phyloP scores from a whole-genome alignment of 2,888 invertebrate species.

The Cremastobaeus sp. region DNA sequence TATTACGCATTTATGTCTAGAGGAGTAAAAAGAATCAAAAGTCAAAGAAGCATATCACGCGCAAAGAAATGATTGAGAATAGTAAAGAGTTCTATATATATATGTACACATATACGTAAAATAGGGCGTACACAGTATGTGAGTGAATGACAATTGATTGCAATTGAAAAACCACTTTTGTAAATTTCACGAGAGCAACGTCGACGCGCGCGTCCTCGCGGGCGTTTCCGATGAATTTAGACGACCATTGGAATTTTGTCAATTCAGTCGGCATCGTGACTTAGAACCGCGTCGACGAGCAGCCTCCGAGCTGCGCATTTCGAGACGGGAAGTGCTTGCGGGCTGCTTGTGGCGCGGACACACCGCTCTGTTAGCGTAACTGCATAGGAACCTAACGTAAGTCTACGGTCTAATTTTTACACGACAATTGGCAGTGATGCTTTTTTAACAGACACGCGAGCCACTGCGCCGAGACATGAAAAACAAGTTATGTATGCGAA shows the following conservation, averaged over 20 bases:
- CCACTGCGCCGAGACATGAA: slow-evolving; percentile 26
- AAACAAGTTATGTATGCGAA: slow-evolving; percentile 39
- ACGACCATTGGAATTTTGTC: slow-evolving; percentile 36
- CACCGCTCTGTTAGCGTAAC: slow-evolving; percentile 16
- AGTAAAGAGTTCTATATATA: no score
- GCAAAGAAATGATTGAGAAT: slow-evolving; percentile 54
- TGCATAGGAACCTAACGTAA: slow-evolving; percentile 30
- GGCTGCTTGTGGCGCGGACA: slow-evolving; percentile 9
- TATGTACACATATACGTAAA: no score
- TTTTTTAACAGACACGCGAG: slow-evolving; percentile 46
- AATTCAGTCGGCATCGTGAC: slow-evolving; percentile 52
- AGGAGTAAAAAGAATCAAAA: slow-evolving; percentile 67
- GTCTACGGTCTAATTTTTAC: slow-evolving; percentile 49
- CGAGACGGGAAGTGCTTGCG: slow-evolving; percentile 6
- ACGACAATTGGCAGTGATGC: slow-evolving; percentile 19
- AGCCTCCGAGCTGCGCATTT: slow-evolving; percentile 22
- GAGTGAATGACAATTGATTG: slow-evolving; percentile 48
- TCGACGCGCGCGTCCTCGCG: no score
- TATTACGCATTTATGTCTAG: slow-evolving; percentile 68
- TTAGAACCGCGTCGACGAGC: slow-evolving; percentile 38
- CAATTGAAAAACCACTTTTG: slow-evolving; percentile 25
- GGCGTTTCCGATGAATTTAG: slow-evolving; percentile 17
- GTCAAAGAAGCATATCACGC: slow-evolving; percentile 71
- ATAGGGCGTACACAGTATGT: slow-evolving; percentile 36
- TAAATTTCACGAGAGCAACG: slow-evolving; percentile 12